A percentile compares a stretch with the other conserved stretches of the same genome.
These are phyloP conservation scores for Hetaerina americana DNA, from an alignment of 1,140 invertebrate genomes.

Conservation along the genomic window DNA sequence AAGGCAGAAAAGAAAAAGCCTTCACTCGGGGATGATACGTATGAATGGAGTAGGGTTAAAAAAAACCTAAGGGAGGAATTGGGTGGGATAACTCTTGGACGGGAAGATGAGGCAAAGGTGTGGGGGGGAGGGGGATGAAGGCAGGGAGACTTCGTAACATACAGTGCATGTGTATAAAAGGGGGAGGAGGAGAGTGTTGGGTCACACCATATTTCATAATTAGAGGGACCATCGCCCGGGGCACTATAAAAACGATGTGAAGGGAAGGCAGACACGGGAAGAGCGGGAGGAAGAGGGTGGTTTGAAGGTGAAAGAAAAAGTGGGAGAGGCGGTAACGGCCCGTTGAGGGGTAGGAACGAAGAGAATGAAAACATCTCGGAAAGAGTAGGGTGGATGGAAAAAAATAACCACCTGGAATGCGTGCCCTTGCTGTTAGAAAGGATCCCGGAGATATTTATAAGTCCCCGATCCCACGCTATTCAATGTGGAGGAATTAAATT, in stretches of 20 bases:
- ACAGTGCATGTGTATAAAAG: neutral
- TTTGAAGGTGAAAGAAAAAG: neutral
- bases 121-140: neutral
- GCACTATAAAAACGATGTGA: neutral
- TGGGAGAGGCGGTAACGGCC: neutral
- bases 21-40: no score
- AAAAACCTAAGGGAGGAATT: neutral
- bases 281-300: no score
- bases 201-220: neutral
- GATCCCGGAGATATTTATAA: neutral
- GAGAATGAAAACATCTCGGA: neutral
- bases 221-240: neutral
- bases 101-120: neutral
- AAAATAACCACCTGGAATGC: neutral
- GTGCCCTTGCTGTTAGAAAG: neutral
- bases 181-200: neutral
- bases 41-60: no score
- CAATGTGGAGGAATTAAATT: neutral
- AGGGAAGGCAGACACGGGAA: no score
- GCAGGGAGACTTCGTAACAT: neutral
- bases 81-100: neutral
- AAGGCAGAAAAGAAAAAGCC: no score
- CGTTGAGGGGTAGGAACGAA: neutral
- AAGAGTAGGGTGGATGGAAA: neutral
- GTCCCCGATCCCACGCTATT: neutral